Evolutionary conservation across 2,888 invertebrate genomes (phyloP).

Genomic region (Orgyia antiqua): DNA sequence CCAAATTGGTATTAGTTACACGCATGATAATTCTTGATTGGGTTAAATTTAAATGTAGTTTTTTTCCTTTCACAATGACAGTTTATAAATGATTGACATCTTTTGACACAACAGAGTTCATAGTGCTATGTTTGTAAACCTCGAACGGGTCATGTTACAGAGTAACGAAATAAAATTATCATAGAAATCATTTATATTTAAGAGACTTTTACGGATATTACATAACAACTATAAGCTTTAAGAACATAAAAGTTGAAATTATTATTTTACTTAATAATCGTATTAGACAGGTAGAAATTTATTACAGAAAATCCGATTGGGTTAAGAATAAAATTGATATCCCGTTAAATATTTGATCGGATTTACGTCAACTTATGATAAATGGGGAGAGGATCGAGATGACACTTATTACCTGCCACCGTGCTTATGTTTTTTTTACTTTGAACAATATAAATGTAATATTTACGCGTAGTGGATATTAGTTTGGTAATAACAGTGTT

Average conservation of each 20-base stretch:
- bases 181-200: constrained; percentile 21
- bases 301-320: constrained; percentile 45
- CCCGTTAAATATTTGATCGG: constrained; percentile 72
- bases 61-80: constrained; percentile 17
- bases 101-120: constrained; percentile 9
- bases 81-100: constrained; percentile 21
- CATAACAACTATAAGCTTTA: constrained; percentile 25
- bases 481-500: too few species aligned
- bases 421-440: constrained; percentile 3
- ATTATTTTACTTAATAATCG: constrained; percentile 51
- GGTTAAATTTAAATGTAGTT: constrained; percentile 28
- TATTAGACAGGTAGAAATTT: constrained; percentile 50
- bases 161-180: constrained; percentile 21
- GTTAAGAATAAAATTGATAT: constrained; percentile 44
- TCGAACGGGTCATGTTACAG: background rate
- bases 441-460: too few species aligned
- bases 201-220: constrained; percentile 29
- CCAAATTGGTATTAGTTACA: constrained; percentile 14
- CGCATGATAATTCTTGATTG: constrained; percentile 28
- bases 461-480: too few species aligned
- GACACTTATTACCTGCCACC: constrained; percentile 22
- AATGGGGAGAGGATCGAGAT: constrained; percentile 37
- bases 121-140: constrained; percentile 10
- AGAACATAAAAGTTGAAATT: constrained; percentile 31
- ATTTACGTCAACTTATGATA: constrained; percentile 66